Base-by-base conservation (phyloP, 1,140 invertebrate species). In the Carcinoscorpius rotundicauda region DNA sequence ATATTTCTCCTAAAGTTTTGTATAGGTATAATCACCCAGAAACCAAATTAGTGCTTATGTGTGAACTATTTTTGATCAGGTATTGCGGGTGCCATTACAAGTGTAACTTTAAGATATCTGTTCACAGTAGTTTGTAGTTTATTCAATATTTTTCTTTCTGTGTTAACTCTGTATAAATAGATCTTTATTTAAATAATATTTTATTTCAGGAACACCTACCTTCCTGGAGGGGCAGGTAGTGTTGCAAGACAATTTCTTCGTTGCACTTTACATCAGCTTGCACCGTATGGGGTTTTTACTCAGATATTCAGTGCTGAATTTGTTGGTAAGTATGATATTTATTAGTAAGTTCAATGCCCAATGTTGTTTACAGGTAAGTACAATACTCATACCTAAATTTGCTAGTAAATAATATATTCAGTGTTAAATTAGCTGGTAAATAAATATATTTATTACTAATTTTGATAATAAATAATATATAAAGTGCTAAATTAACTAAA, bases 181-280 rank as follows among this genome's bases (percentile, higher is more conserved):
- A 68, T 10, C 52, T 61, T 9, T 68, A 9, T 10, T 53, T 8
- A 51, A n/a, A 55, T 58, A 11, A 48, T 53, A 50, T 66, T 66
- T 63, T 60, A 51, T 71, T 58, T 57, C 64, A 73, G 83, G 71
- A 88, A 86, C 73, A 85, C 89, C 65, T 88, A 93, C 70, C 77
- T 96, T 68, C 91, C 92, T 6, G 91, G 91, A 66, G 88, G 89
- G 66, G 88, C 89, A 4, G 85, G 89, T 61, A 96, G 92, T 76
- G 92, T 97, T 56, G 94, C 95, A 3, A 87, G 95, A 76, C 97
- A 99, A 78, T 97, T 99, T 78, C 80, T 99, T 57, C 84, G 97
- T 70, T 98, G 96, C 76, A 87, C 95, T 63, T 81, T 99, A 52
- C 95, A 99, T 78, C 95, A 98, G 77, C 78, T 99, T 50, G 91